Conservation (phyloP, 1,140 invertebrate genomes). For the Drosophila ananassae region DNA sequence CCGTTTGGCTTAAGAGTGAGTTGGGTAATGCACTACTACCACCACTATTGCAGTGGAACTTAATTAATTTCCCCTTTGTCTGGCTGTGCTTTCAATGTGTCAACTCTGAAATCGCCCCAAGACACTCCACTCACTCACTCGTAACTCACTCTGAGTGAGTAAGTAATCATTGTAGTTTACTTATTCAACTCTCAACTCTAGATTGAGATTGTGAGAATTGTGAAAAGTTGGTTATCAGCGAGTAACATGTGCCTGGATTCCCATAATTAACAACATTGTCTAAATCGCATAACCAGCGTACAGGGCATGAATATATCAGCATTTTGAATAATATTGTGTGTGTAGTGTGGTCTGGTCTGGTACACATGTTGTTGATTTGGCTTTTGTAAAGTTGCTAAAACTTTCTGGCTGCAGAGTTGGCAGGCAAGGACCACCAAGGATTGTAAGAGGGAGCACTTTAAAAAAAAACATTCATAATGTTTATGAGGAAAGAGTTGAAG, state of each 20-base stretch:
- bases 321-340: constrained; percentile 18
- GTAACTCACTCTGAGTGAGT: not conserved
- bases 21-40: constrained; percentile 61
- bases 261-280: constrained; percentile 75
- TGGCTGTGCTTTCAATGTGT: constrained; percentile 41
- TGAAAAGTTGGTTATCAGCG: constrained; percentile 36
- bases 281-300: constrained; percentile 52
- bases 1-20: constrained; percentile 14
- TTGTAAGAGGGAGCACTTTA: not conserved
- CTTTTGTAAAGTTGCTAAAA: constrained; percentile 61
- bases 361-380: constrained; percentile 31
- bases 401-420: constrained; percentile 52
- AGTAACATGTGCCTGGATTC: constrained; percentile 60
- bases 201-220: constrained; percentile 25
- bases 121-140: not conserved
- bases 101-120: constrained; percentile 40
- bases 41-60: constrained; percentile 63
- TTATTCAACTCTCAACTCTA: constrained; percentile 30
- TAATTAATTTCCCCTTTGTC: constrained; percentile 53
- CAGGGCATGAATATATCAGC: constrained; percentile 23
- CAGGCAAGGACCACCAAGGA: constrained; percentile 2
- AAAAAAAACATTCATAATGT: not conserved
- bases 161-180: constrained; percentile 54
- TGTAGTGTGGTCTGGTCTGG: not conserved
- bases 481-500: not conserved